Evolutionary conservation across 1,140 invertebrate genomes (phyloP).

Genomic region (Rhopalosiphum maidis): DNA sequence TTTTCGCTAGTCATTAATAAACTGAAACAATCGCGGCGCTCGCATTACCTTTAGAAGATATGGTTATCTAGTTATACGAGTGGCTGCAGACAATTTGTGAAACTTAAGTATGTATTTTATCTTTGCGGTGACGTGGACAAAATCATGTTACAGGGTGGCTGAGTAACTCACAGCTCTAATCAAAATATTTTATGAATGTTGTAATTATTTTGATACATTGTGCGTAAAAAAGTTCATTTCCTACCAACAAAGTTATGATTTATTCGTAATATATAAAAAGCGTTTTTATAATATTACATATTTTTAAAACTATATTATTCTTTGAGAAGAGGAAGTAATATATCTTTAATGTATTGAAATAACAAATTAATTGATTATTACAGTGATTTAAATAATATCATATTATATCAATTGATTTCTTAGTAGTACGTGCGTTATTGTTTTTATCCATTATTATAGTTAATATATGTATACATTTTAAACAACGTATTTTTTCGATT

Average conservation of each 20-base stretch:
- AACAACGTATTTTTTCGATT: background rate
- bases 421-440: background rate
- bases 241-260: background rate
- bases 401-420: background rate
- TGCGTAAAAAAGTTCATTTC: background rate
- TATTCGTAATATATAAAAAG: background rate
- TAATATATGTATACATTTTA: background rate
- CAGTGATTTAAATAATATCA: background rate
- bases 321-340: background rate
- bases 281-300: background rate
- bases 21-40: slow-evolving; percentile 24
- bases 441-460: background rate
- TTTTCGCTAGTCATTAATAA: slow-evolving; percentile 42
- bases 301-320: background rate
- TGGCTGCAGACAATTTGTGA: slow-evolving; percentile 14
- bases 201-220: background rate
- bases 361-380: background rate
- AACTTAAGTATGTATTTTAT: slow-evolving; percentile 24
- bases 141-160: background rate
- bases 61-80: slow-evolving; percentile 37
- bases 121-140: background rate
- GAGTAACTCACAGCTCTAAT: background rate
- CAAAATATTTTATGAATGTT: background rate
- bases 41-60: background rate
- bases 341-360: background rate